Conservation (phyloP, 2,797 vertebrate species). For the Chloroceryle amazona region DNA sequence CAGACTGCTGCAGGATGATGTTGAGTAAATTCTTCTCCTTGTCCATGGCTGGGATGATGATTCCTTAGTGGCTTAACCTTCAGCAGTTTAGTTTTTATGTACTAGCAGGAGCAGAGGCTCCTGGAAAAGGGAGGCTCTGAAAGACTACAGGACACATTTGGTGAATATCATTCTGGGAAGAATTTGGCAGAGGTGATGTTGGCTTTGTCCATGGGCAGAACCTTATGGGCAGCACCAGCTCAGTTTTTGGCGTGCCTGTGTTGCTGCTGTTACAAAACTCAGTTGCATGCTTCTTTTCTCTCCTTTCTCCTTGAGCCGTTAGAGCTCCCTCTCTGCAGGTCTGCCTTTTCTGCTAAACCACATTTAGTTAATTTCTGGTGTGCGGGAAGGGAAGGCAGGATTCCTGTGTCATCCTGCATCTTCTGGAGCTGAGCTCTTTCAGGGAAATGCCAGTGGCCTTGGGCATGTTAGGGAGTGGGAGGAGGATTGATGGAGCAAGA, state of each 20-base stretch:
- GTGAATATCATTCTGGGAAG: neutral
- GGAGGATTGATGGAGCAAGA: neutral
- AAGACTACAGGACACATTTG: neutral
- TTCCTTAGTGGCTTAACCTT: neutral
- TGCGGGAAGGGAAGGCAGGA: neutral
- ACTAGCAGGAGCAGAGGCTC: neutral
- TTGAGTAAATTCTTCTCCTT: neutral
- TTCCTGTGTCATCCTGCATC: neutral
- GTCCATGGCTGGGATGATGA: rapidly evolving
- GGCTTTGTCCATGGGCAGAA: neutral
- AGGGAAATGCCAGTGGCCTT: neutral
- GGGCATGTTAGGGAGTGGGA: neutral
- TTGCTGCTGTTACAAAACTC: rapidly evolving
- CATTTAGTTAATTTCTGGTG: neutral
- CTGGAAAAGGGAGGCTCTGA: neutral
- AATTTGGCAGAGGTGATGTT: neutral
- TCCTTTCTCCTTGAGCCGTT: neutral
- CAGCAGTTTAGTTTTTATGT: neutral
- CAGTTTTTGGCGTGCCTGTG: neutral
- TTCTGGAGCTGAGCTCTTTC: neutral
- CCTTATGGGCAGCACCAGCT: neutral
- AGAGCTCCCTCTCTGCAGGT: neutral
- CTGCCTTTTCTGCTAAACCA: neutral
- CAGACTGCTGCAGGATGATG: neutral
- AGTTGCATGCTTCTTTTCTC: neutral